Percentiles rank a stretch among this genome's conserved stretches.
These are phyloP conservation scores for Amphipyra tragopoginis DNA, from an alignment of 2,888 invertebrate genomes.

Conservation along the genomic window DNA sequence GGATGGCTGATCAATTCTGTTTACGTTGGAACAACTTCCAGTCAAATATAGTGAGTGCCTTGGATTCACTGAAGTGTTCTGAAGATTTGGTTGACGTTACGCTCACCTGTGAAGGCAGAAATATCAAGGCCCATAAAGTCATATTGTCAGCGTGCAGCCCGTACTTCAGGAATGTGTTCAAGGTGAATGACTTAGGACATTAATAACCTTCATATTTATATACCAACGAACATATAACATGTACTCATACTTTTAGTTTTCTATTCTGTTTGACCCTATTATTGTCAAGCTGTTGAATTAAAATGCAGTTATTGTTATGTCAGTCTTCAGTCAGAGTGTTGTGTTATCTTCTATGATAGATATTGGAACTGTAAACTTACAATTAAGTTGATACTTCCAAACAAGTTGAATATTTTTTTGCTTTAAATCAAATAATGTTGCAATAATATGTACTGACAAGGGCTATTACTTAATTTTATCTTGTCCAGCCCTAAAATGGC, in stretches of 20 bases:
- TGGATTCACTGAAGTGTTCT: slow-evolving; percentile 92
- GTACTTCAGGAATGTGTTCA: slow-evolving; percentile 93
- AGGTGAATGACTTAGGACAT: slow-evolving; percentile 90
- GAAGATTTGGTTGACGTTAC: slow-evolving; percentile 94
- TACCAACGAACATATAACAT: slow-evolving; percentile 65
- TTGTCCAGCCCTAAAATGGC: no score
- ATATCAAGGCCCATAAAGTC: slow-evolving; percentile 93
- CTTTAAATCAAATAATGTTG: no score
- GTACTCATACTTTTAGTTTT: slow-evolving; percentile 40
- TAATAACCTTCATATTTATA: slow-evolving; percentile 84
- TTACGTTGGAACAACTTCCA: slow-evolving; percentile 94
- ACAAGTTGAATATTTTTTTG: no score
- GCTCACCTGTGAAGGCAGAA: slow-evolving; percentile 92
- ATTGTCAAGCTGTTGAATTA: slow-evolving; percentile 36
- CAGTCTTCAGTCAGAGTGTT: slow-evolving; percentile 4
- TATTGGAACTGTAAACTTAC: no score
- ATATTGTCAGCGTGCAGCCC: slow-evolving; percentile 94
- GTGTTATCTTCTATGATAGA: no score
- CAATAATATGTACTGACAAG: no score
- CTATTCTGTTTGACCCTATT: slow-evolving; percentile 51
- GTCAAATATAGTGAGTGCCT: slow-evolving; percentile 92
- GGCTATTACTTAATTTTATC: no score
- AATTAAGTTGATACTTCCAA: no score
- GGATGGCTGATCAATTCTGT: slow-evolving; percentile 92
- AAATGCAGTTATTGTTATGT: slow-evolving; percentile 34